These are phyloP conservation scores for Agrochola lota DNA, from an alignment of 2,888 invertebrate species.

Conservation along the genomic window DNA sequence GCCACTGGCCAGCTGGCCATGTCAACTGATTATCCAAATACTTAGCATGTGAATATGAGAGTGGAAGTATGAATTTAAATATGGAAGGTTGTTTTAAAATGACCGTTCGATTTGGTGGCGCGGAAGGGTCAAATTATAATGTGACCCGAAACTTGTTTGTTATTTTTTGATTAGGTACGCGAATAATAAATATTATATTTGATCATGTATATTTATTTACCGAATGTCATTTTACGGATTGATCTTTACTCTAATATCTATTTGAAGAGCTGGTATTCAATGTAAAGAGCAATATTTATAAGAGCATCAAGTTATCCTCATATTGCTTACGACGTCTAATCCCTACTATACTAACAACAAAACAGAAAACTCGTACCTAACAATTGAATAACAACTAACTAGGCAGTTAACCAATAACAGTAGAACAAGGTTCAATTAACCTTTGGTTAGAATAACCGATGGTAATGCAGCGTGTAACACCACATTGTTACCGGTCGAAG, in stretches of 20 bases:
- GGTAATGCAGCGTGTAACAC: constrained; percentile 64
- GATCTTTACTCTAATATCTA: too few species aligned
- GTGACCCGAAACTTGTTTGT: not conserved
- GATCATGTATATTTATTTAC: not conserved
- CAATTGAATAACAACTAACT: constrained; percentile 46
- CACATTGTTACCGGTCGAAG: constrained; percentile 73
- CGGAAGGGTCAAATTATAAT: not conserved
- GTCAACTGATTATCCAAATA: constrained; percentile 62
- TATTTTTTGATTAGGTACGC: not conserved
- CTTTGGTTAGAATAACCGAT: constrained; percentile 64
- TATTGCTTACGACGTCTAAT: not conserved
- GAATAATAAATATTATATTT: not conserved
- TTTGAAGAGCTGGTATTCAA: not conserved
- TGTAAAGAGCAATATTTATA: not conserved
- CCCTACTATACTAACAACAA: too few species aligned
- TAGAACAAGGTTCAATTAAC: constrained; percentile 73
- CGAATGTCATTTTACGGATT: not conserved
- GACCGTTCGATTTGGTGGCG: not conserved
- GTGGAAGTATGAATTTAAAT: constrained; percentile 19
- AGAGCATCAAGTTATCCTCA: too few species aligned
- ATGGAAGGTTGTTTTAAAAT: constrained; percentile 8
- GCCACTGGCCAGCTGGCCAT: constrained; percentile 45
- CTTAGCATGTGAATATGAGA: constrained; percentile 45
- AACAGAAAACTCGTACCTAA: constrained; percentile 29
- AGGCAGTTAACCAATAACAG: constrained; percentile 56